Percentiles rank a stretch among this genome's conserved stretches.
phyloP scores from a whole-genome alignment of 37 sponge, comb jelly and placozoan genomes.

The Cliona cf. orientalis region DNA sequence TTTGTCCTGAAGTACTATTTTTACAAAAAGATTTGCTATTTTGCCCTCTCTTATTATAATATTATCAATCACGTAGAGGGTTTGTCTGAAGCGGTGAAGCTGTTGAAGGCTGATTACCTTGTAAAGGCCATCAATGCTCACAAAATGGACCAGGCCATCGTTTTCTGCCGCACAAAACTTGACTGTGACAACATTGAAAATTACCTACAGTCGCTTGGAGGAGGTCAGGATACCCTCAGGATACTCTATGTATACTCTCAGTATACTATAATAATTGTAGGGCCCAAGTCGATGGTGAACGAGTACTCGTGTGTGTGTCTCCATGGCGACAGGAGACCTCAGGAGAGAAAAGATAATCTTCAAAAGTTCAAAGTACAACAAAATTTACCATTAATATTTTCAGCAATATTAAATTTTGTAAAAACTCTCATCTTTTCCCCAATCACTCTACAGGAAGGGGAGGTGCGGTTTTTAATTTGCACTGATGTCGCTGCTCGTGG shows the following conservation, averaged over 20 bases:
- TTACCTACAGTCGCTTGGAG: constrained; percentile 70
- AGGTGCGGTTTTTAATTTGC: constrained; percentile 92
- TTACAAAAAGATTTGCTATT: not conserved
- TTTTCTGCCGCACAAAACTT: constrained; percentile 97
- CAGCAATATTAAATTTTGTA: not conserved
- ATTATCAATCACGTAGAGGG: constrained; percentile 59
- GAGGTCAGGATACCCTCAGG: constrained; percentile 54
- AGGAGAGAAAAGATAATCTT: constrained; percentile 87
- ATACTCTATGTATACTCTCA: not conserved
- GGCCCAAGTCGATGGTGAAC: constrained; percentile 73
- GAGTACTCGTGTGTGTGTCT: constrained; percentile 95
- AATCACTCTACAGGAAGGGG: constrained; percentile 59
- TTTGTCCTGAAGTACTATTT: not conserved
- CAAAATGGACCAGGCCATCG: constrained; percentile 95
- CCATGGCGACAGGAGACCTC: constrained; percentile 90
- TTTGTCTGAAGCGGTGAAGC: constrained; percentile 90
- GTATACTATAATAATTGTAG: constrained; percentile 8
- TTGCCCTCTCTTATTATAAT: not conserved
- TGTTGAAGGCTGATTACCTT: constrained; percentile 89
- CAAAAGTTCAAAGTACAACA: constrained; percentile 76
- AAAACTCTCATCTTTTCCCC: not conserved
- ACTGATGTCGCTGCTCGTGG: constrained; percentile 98
- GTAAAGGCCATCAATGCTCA: constrained; percentile 83
- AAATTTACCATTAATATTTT: no score
- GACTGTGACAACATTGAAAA: constrained; percentile 97